phyloP scores from a whole-genome alignment of 2,888 invertebrate genomes.

The Melikaiella ostensackeni region DNA sequence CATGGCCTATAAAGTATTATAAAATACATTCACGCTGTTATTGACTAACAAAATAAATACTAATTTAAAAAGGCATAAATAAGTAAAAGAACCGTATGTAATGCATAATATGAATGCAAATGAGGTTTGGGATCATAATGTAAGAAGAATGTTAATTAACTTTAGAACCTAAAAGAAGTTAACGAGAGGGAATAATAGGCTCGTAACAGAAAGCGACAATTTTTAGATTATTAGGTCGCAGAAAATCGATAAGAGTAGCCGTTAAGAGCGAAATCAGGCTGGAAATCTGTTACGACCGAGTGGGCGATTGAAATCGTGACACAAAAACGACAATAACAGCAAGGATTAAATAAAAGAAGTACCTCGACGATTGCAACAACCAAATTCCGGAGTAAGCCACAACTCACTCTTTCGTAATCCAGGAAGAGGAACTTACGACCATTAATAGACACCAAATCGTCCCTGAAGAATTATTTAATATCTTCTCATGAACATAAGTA shows the following conservation, averaged over 20 bases:
- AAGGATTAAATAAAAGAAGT: slow-evolving; percentile 15
- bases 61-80: no score
- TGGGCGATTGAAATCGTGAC: slow-evolving; percentile 7
- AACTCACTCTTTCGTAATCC: neutral
- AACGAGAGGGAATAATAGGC: neutral
- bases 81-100: no score
- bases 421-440: slow-evolving; percentile 1
- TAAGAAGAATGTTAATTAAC: no score
- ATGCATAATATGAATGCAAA: no score
- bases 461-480: no score
- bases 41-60: no score
- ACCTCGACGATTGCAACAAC: neutral
- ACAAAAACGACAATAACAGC: slow-evolving; percentile 2
- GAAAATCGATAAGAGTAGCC: slow-evolving; percentile 11
- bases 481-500: neutral
- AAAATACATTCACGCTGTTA: no score
- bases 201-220: neutral
- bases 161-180: neutral
- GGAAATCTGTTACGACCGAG: neutral
- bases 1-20: no score
- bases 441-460: neutral
- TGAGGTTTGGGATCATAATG: no score
- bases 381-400: neutral
- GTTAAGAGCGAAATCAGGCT: neutral
- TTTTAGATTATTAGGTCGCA: neutral